phyloP scores from a whole-genome alignment of 2,888 invertebrate species.

The Melanchra persicariae region DNA sequence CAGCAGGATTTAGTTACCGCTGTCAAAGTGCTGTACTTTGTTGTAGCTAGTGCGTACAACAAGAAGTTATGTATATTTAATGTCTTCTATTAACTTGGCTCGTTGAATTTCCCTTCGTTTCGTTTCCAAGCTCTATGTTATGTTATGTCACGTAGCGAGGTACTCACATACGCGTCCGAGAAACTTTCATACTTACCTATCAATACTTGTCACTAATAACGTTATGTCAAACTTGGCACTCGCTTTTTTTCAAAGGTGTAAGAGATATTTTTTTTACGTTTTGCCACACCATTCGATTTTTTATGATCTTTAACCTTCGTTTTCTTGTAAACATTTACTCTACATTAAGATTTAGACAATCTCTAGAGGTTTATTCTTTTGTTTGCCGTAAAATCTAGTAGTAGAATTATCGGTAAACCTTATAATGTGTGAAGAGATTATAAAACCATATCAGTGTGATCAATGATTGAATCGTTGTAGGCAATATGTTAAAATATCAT shows the following conservation, averaged over 20 bases:
- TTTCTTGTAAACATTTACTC: too few relatives aligned
- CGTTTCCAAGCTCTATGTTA: neutral
- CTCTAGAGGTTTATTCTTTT: too few relatives aligned
- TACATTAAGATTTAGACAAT: too few relatives aligned
- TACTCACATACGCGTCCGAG: neutral
- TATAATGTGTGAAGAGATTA: too few relatives aligned
- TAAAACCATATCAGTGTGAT: neutral
- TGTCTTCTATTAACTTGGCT: neutral
- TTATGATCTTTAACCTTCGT: too few relatives aligned
- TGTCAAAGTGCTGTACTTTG: neutral
- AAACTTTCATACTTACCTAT: conserved; percentile 16
- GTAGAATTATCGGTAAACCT: too few relatives aligned
- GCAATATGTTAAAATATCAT: neutral
- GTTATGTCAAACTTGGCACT: conserved; percentile 10
- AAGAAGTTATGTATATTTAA: neutral
- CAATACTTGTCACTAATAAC: conserved; percentile 28
- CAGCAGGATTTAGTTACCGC: neutral
- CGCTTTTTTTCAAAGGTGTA: neutral
- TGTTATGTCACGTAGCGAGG: neutral
- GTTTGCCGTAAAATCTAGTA: too few relatives aligned
- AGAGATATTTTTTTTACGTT: too few relatives aligned
- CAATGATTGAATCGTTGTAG: neutral
- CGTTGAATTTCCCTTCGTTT: neutral
- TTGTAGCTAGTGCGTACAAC: neutral
- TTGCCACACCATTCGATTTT: too few relatives aligned